A percentile compares a stretch with the other conserved stretches of the same genome.
Evolutionary conservation across 2,113 vertebrate genomes (phyloP).

Genomic region (Antennarius striatus): DNA sequence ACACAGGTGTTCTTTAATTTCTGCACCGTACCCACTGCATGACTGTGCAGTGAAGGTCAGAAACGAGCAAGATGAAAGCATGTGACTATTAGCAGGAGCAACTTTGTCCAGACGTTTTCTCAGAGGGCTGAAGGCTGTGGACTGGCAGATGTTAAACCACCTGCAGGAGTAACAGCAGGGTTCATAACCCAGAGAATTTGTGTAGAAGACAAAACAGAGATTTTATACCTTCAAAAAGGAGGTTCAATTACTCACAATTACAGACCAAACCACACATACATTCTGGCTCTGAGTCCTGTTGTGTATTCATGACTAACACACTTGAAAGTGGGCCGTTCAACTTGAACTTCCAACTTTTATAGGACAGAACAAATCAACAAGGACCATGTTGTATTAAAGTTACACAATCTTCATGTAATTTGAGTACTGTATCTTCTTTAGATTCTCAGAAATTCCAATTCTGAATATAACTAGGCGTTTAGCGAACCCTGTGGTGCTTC

Average conservation of each 20-base stretch:
- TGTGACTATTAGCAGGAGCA: conserved; percentile 45
- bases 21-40: conserved; percentile 15
- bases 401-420: neutral
- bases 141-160: conserved; percentile 71
- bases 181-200: conserved; percentile 1
- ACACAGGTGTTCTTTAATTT: conserved; percentile 67
- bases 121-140: conserved; percentile 23
- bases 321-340: neutral
- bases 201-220: conserved; percentile 20
- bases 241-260: conserved; percentile 6
- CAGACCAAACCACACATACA: conserved; percentile 12
- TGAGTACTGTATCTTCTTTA: neutral
- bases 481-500: neutral
- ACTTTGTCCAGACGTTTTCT: conserved; percentile 49
- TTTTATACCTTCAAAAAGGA: conserved; percentile 11
- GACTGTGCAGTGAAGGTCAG: conserved; percentile 36
- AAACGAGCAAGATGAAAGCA: conserved; percentile 57
- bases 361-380: neutral
- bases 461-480: no score
- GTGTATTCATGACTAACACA: neutral
- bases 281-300: neutral
- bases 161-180: conserved; percentile 57
- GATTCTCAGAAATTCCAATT: neutral
- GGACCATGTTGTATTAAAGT: no score
- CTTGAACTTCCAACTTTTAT: neutral